A percentile compares a stretch with the other conserved stretches of the same genome.
These are phyloP conservation scores for Synchiropus splendidus DNA, from an alignment of 2,113 vertebrate genomes.

Conservation along the genomic window DNA sequence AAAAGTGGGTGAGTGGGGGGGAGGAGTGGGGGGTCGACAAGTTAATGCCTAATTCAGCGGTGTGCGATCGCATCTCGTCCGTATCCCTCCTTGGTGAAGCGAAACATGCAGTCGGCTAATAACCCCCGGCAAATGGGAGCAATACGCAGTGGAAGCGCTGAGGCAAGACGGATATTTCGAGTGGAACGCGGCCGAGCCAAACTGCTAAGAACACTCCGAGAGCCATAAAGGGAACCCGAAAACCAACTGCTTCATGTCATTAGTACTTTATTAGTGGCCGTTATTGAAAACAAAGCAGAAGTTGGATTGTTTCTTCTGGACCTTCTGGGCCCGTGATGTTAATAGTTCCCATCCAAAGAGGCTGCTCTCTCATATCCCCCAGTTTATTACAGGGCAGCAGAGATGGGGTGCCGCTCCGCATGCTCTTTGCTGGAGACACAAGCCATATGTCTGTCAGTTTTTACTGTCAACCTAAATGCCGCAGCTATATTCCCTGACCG, in stretches of 20 bases:
- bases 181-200: constrained; percentile 13
- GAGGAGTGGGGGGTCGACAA: constrained; percentile 5
- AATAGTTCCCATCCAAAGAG: constrained; percentile 17
- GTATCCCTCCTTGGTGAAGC: constrained; percentile 23
- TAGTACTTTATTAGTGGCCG: constrained; percentile 22
- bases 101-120: constrained; percentile 23
- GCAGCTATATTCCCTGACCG: constrained; percentile 21
- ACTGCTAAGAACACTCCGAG: too few relatives aligned
- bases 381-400: constrained; percentile 33
- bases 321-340: too few relatives aligned
- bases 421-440: constrained; percentile 29
- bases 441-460: constrained; percentile 51
- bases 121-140: constrained; percentile 16
- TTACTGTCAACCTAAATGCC: constrained; percentile 47
- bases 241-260: constrained; percentile 27
- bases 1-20: constrained; percentile 34
- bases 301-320: constrained; percentile 5
- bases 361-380: constrained; percentile 25
- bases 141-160: constrained; percentile 7
- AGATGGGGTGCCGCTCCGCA: constrained; percentile 4
- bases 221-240: constrained; percentile 21
- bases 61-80: constrained; percentile 36
- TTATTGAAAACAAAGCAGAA: constrained; percentile 39
- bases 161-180: constrained; percentile 17
- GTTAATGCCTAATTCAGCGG: constrained; percentile 49